Percentiles rank a stretch among this genome's conserved stretches.
Evolutionary conservation across 1,140 invertebrate species (phyloP).

Genomic region (Panulirus ornatus): DNA sequence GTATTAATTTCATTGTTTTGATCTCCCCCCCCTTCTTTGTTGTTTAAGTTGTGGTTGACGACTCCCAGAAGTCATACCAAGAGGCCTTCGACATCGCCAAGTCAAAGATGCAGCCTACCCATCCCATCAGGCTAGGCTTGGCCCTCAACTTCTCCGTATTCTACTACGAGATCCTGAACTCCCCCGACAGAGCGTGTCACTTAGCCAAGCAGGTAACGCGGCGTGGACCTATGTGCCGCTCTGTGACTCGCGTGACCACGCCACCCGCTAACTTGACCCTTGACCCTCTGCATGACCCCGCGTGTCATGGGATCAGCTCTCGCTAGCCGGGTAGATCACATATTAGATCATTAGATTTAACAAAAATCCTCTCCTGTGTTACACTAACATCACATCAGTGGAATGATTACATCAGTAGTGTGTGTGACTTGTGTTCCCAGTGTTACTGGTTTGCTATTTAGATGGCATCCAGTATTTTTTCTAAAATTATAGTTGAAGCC

Average conservation of each 20-base stretch:
- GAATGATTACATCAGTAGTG: no score
- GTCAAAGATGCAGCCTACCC: conserved; percentile 98
- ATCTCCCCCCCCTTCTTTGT: conserved; percentile 53
- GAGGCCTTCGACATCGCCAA: conserved; percentile 99
- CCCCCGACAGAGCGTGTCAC: conserved; percentile 96
- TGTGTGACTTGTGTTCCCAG: no score
- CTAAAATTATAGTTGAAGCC: no score
- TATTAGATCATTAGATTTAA: conserved; percentile 7
- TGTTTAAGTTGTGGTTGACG: conserved; percentile 93
- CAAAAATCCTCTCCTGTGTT: conserved; percentile 21
- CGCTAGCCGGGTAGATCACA: conserved; percentile 27
- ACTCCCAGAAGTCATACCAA: conserved; percentile 99
- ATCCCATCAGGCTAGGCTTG: conserved; percentile 96
- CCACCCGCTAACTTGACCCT: conserved; percentile 33
- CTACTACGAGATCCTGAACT: conserved; percentile 99
- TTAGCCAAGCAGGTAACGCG: conserved; percentile 94
- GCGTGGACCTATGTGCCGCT: conserved; percentile 44
- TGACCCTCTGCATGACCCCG: conserved; percentile 21
- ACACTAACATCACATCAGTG: no score
- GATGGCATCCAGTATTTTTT: no score
- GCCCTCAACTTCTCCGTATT: conserved; percentile 99
- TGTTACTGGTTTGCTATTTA: no score
- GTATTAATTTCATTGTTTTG: neutral
- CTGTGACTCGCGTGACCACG: conserved; percentile 51
- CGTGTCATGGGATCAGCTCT: conserved; percentile 24